Base-by-base conservation (phyloP, 2,888 invertebrate genomes). In the Lamellibrachia satsuma region DNA sequence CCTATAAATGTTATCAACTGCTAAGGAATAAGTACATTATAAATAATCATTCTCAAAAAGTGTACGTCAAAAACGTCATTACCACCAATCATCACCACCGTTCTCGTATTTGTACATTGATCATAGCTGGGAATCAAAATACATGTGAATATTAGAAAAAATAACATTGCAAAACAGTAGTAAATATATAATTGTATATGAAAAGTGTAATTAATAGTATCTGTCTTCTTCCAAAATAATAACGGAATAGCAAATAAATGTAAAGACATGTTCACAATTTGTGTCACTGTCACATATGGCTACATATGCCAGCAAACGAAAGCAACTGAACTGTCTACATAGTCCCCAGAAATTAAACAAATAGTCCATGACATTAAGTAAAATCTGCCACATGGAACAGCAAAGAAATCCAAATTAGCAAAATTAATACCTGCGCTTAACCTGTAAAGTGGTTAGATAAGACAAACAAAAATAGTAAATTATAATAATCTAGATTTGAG, bases 101-200 rank as follows among this genome's bases (percentile, higher is more conserved):
- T 75, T 75, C 15, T 75, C n/a, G n/a, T 75, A 75, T 51, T 52
- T 75, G 92, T 75, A 75, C 75, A 75, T 75, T 75, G 75, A 75
- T 75, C 75, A 75, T 75, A 75, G 75, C 75, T 92, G 91, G 93
- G 92, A 94, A 94, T 93, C 93, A 93, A 94, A 93, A 93, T 93
- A 93, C 92, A 91, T 91, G 93, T 92, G 93, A 93, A 93, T 93
- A 94, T 93, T 93, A 94, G 93, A 94, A 95, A 94, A 94, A 94
- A 94, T 93, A 95, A 94, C 94, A 94, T 95, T 95, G 95, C 95
- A 95, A 95, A 94, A 94, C 94, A 94, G 93, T 93, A 93, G 94
- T 94, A 94, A 94, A 94, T 94, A 94, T 95, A 95, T 94, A 94
- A 94, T 94, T 95, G 95, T 95, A 95, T 95, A 95, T 95, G 95